These are phyloP conservation scores for Galleria mellonella DNA, from an alignment of 1,140 invertebrate genomes.

Conservation along the genomic window DNA sequence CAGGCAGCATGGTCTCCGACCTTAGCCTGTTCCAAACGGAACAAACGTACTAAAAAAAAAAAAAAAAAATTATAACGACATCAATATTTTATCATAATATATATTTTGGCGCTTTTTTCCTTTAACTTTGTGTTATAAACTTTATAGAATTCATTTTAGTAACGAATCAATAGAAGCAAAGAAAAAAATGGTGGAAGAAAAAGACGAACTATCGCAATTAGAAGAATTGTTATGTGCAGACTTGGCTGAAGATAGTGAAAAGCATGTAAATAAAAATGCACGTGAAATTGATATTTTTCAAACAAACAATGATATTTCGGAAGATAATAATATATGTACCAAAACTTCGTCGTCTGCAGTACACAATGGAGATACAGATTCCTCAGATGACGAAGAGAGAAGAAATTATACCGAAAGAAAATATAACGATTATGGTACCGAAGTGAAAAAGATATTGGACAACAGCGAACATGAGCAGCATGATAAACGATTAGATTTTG, in stretches of 20 bases:
- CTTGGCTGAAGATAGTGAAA: slow-evolving; percentile 25
- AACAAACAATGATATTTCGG: slow-evolving; percentile 13
- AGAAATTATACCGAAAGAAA: slow-evolving; percentile 81
- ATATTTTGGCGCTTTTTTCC: no score
- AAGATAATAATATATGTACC: slow-evolving; percentile 7
- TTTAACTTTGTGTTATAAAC: no score
- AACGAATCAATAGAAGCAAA: no score
- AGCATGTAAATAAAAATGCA: slow-evolving; percentile 13
- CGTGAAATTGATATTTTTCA: slow-evolving; percentile 53
- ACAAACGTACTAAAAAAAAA: no score
- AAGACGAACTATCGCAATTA: slow-evolving; percentile 60
- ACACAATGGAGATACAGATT: slow-evolving; percentile 79
- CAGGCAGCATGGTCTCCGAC: no score
- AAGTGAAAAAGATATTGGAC: slow-evolving; percentile 79
- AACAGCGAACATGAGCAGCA: slow-evolving; percentile 57
- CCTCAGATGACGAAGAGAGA: slow-evolving; percentile 87
- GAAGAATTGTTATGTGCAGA: slow-evolving; percentile 64
- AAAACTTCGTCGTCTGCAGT: slow-evolving; percentile 54
- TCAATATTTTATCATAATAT: no score
- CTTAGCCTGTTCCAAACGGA: no score
- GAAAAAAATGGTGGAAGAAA: slow-evolving; percentile 56
- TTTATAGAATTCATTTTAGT: no score
- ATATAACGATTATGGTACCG: slow-evolving; percentile 81
- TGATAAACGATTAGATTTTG: slow-evolving; percentile 59
- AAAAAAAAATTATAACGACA: no score